Evolutionary conservation across 2,113 vertebrate species (phyloP).

Genomic region (Megaptera novaeangliae): DNA sequence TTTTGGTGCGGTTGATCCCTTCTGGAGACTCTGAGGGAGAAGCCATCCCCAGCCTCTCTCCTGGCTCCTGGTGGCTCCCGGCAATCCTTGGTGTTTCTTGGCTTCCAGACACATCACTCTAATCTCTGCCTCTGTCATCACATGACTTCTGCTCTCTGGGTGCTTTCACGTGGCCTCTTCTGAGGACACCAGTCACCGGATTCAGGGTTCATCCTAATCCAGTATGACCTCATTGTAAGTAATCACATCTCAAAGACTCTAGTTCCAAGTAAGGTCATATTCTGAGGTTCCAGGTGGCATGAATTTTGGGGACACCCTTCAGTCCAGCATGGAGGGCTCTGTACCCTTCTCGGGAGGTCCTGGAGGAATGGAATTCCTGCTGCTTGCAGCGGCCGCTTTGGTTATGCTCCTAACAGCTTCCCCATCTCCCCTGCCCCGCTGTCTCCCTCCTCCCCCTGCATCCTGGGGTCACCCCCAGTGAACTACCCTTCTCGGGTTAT

Average conservation of each 20-base stretch:
- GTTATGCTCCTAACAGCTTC: not conserved
- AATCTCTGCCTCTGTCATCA: not conserved
- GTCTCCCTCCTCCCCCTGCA: too few species aligned
- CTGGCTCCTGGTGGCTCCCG: not conserved
- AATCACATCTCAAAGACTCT: not conserved
- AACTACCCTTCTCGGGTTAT: not conserved
- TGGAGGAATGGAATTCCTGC: not conserved
- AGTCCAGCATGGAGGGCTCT: not conserved
- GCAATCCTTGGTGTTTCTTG: not conserved
- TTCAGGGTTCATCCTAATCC: not conserved
- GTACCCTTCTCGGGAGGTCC: not conserved
- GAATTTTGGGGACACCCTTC: not conserved
- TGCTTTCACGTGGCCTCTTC: not conserved
- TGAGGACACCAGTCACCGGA: not conserved
- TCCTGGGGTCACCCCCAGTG: not conserved
- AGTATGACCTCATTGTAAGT: not conserved
- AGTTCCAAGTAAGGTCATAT: not conserved
- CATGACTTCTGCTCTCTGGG: not conserved
- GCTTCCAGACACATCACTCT: not conserved
- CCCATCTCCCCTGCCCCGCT: not conserved
- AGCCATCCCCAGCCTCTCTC: not conserved
- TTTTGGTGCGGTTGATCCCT: not conserved
- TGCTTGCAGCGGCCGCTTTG: not conserved
- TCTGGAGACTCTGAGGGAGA: not conserved
- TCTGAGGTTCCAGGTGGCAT: not conserved